Evolutionary conservation across 1,140 invertebrate genomes (phyloP).

Genomic region (Sipha flava): DNA sequence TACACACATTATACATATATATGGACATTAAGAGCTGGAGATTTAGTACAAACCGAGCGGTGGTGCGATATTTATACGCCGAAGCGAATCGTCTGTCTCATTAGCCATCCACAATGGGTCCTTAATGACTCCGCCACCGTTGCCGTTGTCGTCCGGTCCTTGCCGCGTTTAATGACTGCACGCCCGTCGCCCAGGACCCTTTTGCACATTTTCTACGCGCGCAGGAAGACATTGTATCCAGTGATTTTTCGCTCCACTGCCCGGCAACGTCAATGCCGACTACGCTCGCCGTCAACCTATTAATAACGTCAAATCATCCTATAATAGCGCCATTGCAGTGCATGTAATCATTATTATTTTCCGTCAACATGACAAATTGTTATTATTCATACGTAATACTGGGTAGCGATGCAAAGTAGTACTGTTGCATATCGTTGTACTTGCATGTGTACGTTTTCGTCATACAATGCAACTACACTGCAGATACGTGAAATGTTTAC

Average conservation of each 20-base stretch:
- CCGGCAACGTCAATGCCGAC: background rate
- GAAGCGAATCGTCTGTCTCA: constrained; percentile 29
- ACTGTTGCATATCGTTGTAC: too few relatives aligned
- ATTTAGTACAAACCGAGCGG: background rate
- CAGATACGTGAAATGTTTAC: too few relatives aligned
- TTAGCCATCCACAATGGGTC: constrained; percentile 28
- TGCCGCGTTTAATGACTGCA: constrained; percentile 18
- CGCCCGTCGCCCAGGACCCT: background rate
- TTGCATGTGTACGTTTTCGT: too few relatives aligned
- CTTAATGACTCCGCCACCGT: constrained; percentile 1
- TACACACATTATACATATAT: too few relatives aligned
- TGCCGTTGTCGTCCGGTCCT: background rate
- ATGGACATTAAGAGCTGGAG: background rate
- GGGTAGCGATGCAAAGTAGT: too few relatives aligned
- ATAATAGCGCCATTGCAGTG: background rate
- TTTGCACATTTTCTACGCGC: background rate
- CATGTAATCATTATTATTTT: background rate
- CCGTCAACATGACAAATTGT: background rate
- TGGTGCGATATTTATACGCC: constrained; percentile 29
- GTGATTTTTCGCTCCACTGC: constrained; percentile 17
- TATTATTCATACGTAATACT: too few relatives aligned
- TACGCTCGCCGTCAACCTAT: background rate
- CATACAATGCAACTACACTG: too few relatives aligned
- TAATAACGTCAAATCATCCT: background rate
- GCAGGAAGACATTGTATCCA: constrained; percentile 12